Base-by-base conservation (phyloP, 2,888 invertebrate genomes). In the Endomychus coccineus region DNA sequence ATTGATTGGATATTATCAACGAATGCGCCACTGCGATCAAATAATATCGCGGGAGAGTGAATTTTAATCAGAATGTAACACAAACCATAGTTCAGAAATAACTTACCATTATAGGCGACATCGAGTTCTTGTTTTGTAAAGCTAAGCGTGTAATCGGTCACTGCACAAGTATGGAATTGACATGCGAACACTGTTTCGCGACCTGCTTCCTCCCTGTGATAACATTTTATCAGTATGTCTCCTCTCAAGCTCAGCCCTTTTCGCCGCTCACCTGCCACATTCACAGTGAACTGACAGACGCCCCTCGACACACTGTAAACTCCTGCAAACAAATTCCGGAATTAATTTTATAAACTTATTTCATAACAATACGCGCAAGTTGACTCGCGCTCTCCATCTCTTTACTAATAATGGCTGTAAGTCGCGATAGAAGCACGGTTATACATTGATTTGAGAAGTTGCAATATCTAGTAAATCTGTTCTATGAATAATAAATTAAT, bases 141-240 rank as follows among this genome's bases (percentile, higher is more conserved):
- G 54, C 82, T 80, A 36, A 92, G 76, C 42, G 83, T 83, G 67
- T 85, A 80, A 62, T 87, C 83, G 28, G 85, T 77, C 46, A 92
- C 83, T 34, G 91, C 90, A 69, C 92, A 92, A 3, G 94, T 92
- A 73, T 94, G 92, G 71, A 94, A 91, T 77, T 94, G 87, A 62
- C 84, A 82, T 31, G 84, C 80, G 70, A 88, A 89, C 50, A 89
- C 77, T n/a, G 84, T 75, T 52, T 80, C 80, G 24, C 76, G 69
- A 43, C 71, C 72, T 16, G 52, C 49, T 23, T 61, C 59, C 14
- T 58, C 67, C 3, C 86, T 74, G 54, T 88, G 80, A 72, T 90
- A 92, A 62, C 91, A 91, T 64, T 91, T 90, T 55, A 94, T 78
- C 42, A 92, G 73, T 49, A 94, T 83, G 68, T 94, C 94, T 9